Evolutionary conservation across 2,113 vertebrate species (phyloP).

Genomic region (Neodontobutis hainanensis): DNA sequence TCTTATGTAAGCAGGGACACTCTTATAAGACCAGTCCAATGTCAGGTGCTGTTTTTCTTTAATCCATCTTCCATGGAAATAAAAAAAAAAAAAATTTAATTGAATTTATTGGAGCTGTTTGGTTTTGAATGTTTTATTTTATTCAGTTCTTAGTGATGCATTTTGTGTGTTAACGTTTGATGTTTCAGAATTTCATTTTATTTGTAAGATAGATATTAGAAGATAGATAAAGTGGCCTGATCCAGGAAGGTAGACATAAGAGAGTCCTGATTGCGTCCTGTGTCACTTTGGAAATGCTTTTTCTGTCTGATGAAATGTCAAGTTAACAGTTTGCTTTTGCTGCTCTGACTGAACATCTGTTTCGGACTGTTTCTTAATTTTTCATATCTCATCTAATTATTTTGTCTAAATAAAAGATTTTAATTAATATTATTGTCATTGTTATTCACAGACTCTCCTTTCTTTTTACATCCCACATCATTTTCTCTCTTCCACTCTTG

Average conservation of each 20-base stretch:
- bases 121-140: constrained; percentile 20
- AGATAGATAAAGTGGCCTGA: not conserved
- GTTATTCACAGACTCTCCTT: constrained; percentile 15
- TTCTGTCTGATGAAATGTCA: not conserved
- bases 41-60: constrained; percentile 16
- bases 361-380: constrained; percentile 12
- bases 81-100: not conserved
- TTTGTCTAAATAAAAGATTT: constrained; percentile 65
- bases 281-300: not conserved
- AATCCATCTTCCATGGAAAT: not conserved
- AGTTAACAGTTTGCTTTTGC: not conserved
- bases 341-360: constrained; percentile 12
- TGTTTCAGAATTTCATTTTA: constrained; percentile 27
- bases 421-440: constrained; percentile 13
- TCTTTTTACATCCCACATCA: constrained; percentile 23
- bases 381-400: constrained; percentile 40
- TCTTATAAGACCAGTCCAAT: constrained; percentile 24
- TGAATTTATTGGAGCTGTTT: not conserved
- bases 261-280: not conserved
- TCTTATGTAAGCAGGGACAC: constrained; percentile 5
- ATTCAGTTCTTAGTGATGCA: not conserved
- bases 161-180: constrained; percentile 9
- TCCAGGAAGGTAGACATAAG: not conserved
- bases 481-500: constrained; percentile 1
- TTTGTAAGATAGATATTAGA: constrained; percentile 14